Conservation (phyloP, 2,797 vertebrate genomes). For the Paratrypauchen microcephalus region DNA sequence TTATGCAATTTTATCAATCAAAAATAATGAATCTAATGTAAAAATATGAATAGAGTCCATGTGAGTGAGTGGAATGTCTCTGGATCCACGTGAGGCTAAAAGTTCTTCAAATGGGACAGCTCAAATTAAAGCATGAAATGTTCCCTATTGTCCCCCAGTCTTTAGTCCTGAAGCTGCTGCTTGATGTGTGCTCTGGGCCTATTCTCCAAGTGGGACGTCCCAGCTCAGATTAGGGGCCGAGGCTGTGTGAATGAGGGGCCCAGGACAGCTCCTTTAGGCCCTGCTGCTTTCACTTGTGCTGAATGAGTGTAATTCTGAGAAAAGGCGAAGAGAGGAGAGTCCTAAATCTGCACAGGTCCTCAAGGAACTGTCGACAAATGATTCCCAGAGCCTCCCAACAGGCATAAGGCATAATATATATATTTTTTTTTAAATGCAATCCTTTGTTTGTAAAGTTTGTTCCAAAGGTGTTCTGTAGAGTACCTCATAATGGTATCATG, state of each 20-base stretch:
- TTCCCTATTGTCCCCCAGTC: constrained; percentile 51
- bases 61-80: constrained; percentile 13
- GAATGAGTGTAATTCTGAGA: constrained; percentile 76
- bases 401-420: no score
- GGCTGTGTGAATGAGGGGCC: constrained; percentile 59
- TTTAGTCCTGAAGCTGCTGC: constrained; percentile 45
- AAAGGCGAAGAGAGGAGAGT: constrained; percentile 63
- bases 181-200: constrained; percentile 57
- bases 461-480: no score
- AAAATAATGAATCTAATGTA: neutral
- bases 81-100: constrained; percentile 17
- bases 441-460: no score
- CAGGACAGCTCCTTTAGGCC: constrained; percentile 42
- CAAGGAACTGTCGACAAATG: constrained; percentile 68
- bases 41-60: neutral
- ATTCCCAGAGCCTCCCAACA: constrained; percentile 49
- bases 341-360: constrained; percentile 70
- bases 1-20: neutral
- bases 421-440: no score
- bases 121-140: constrained; percentile 52
- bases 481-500: no score
- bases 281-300: constrained; percentile 63
- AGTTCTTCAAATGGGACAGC: constrained; percentile 35
- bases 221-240: constrained; percentile 70
- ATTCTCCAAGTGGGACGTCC: constrained; percentile 59